phyloP scores from a whole-genome alignment of 2,113 vertebrate species.

The Solea senegalensis region DNA sequence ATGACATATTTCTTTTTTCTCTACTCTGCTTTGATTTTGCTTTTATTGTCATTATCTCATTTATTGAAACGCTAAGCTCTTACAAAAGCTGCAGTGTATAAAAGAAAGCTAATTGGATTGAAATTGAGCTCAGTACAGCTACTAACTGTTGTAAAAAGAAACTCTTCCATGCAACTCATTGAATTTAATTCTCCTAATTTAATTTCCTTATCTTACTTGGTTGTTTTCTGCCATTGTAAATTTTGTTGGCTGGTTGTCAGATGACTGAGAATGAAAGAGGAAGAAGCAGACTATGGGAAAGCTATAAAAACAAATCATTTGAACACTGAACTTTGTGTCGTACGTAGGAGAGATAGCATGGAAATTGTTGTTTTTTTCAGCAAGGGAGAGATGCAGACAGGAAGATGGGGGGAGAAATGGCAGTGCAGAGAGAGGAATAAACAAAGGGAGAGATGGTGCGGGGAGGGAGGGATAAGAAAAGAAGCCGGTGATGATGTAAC shows the following conservation, averaged over 20 bases:
- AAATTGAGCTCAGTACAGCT: constrained; percentile 1
- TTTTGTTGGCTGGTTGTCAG: not conserved
- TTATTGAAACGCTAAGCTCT: not conserved
- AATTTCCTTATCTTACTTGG: not conserved
- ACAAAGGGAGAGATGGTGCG: constrained; percentile 5
- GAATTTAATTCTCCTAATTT: not conserved
- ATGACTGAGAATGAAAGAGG: not conserved
- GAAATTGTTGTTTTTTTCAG: constrained; percentile 31
- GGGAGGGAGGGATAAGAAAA: constrained; percentile 45
- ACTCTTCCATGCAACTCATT: constrained; percentile 4
- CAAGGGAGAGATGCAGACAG: constrained; percentile 21
- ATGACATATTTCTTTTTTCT: too few species aligned
- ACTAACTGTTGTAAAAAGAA: not conserved
- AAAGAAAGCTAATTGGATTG: constrained; percentile 10
- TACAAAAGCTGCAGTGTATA: not conserved
- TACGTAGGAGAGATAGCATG: constrained; percentile 55
- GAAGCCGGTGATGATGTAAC: constrained; percentile 63
- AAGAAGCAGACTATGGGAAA: constrained; percentile 4
- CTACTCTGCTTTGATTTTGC: not conserved
- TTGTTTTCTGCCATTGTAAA: not conserved
- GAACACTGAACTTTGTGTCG: constrained; percentile 29
- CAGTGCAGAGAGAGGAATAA: constrained; percentile 15
- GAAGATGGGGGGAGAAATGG: constrained; percentile 7
- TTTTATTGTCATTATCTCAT: not conserved
- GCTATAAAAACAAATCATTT: constrained; percentile 27